These are phyloP conservation scores for Alethe castanea DNA, from an alignment of 2,113 vertebrate species.

Conservation along the genomic window DNA sequence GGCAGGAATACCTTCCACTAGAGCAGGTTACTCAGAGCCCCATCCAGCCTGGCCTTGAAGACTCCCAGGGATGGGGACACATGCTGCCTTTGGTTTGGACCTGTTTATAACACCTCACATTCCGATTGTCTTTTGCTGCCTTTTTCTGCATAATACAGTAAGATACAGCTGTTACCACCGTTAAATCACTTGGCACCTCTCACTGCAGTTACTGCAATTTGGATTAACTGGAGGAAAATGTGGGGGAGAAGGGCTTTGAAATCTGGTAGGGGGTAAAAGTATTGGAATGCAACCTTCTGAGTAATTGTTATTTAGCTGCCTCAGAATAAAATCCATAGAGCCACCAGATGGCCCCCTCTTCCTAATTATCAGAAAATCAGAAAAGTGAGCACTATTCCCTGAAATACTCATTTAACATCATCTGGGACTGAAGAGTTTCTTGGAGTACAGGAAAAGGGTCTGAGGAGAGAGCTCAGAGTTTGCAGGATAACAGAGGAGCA, in stretches of 20 bases:
- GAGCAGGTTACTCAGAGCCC: background rate
- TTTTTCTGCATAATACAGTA: background rate
- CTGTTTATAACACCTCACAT: background rate
- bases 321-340: background rate
- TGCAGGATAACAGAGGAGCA: background rate
- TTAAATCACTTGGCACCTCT: background rate
- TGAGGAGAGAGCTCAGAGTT: background rate
- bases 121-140: background rate
- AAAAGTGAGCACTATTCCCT: background rate
- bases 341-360: constrained; percentile 48
- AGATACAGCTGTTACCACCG: background rate
- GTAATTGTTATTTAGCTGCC: background rate
- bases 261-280: background rate
- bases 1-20: background rate
- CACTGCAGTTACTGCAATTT: background rate
- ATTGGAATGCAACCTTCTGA: background rate
- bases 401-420: background rate
- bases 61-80: background rate
- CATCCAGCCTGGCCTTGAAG: background rate
- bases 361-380: background rate
- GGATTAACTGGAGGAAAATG: background rate
- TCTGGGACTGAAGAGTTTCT: background rate
- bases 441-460: background rate
- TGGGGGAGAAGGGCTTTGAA: background rate
- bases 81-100: background rate